phyloP scores from a whole-genome alignment of 2,797 vertebrate genomes.

The Argyrosomus regius region DNA sequence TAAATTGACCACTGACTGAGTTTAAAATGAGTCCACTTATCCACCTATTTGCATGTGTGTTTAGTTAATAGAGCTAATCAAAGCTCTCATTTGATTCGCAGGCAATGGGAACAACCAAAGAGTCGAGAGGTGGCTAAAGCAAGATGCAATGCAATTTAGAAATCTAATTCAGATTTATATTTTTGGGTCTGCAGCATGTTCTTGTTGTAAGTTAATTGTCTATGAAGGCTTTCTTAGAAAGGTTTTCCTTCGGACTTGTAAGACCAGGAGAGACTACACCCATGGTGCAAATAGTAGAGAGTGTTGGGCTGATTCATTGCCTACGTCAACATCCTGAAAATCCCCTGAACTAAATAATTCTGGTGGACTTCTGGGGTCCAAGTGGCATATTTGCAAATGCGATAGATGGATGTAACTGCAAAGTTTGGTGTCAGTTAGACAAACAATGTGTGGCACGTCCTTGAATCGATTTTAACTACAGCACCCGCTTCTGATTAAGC shows the following conservation, averaged over 20 bases:
- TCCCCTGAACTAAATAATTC: not conserved
- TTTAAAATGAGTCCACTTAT: slow-evolving; percentile 46
- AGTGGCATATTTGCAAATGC: not conserved
- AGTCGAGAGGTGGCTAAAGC: not conserved
- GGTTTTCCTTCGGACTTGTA: not conserved
- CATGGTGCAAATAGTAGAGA: not conserved
- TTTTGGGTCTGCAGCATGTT: not conserved
- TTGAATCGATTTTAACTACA: not conserved
- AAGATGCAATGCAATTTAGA: not conserved
- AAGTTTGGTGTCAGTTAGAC: slow-evolving; percentile 17
- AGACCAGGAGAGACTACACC: not conserved
- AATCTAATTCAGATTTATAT: not conserved
- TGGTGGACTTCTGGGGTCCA: slow-evolving; percentile 6
- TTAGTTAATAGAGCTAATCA: slow-evolving; percentile 53
- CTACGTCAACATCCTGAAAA: slow-evolving; percentile 1
- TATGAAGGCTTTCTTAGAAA: not conserved
- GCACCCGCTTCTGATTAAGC: not conserved
- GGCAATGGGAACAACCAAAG: slow-evolving; percentile 10
- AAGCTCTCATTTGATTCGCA: slow-evolving; percentile 21
- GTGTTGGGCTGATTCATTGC: not conserved
- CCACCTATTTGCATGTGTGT: slow-evolving; percentile 34
- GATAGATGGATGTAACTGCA: slow-evolving; percentile 3
- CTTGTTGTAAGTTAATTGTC: not conserved
- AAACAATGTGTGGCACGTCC: not conserved
- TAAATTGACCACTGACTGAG: slow-evolving; percentile 48